phyloP scores from a whole-genome alignment of 2,113 vertebrate species.

The Pelobates fuscus region DNA sequence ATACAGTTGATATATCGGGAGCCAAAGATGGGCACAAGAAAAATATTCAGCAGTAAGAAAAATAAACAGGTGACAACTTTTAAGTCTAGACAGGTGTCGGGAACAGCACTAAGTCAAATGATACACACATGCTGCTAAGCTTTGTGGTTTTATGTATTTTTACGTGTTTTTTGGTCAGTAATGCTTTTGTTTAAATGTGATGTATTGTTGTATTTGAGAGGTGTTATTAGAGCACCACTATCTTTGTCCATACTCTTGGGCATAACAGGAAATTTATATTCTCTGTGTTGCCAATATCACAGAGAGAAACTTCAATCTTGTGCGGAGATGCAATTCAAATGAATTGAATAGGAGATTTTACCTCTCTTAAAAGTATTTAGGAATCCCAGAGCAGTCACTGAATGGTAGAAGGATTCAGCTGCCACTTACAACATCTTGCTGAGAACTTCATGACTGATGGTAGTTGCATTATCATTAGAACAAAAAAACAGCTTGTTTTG shows the following conservation, averaged over 20 bases:
- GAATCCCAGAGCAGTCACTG: slow-evolving; percentile 49
- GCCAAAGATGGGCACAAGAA: neutral
- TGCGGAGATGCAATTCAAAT: slow-evolving; percentile 48
- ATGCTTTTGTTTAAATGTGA: slow-evolving; percentile 22
- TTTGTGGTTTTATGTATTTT: neutral
- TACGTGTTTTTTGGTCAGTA: slow-evolving; percentile 4
- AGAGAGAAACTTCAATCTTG: slow-evolving; percentile 45
- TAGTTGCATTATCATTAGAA: slow-evolving; percentile 45
- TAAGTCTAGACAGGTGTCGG: neutral
- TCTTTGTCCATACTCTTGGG: slow-evolving; percentile 39
- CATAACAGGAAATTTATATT: slow-evolving; percentile 49
- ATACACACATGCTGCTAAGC: neutral
- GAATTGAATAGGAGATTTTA: slow-evolving; percentile 50
- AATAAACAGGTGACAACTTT: neutral
- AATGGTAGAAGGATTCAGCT: slow-evolving; percentile 43
- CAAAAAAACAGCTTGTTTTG: slow-evolving; percentile 49
- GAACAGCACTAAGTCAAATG: neutral
- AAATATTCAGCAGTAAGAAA: neutral
- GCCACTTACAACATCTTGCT: slow-evolving; percentile 46
- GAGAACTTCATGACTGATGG: slow-evolving; percentile 50
- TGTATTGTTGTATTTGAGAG: slow-evolving; percentile 26
- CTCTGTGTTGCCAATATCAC: slow-evolving; percentile 48
- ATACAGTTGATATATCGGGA: neutral
- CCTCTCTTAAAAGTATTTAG: slow-evolving; percentile 51
- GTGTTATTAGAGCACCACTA: slow-evolving; percentile 35